Evolutionary conservation across 2,888 invertebrate species (phyloP), one percentile per base, ranked within the genome.

Genomic region (Melanostoma scalare): DNA sequence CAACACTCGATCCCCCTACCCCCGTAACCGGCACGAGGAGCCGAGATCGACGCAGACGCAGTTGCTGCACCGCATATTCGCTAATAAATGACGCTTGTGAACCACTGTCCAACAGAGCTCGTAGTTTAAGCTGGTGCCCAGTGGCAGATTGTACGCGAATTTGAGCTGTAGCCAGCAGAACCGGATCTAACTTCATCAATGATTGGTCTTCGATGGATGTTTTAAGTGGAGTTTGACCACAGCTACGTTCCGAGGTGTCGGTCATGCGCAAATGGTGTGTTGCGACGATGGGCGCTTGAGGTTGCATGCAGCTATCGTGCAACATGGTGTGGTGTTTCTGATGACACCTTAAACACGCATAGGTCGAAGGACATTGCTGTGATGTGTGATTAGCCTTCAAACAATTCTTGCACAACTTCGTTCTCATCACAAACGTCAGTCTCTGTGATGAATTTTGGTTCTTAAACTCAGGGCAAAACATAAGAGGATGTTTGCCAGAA

Each of bases 61-160:
- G 50, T 36, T 80, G 63, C 58, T 80, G 76, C 10, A 56, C 73
- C 0, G 68, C 72, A 69, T 72, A 80, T 65, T 76, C 76, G 42
- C 74, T 81, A 36, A 85, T 77, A 42, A 85, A 78, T 3, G 74
- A 74, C 6, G 80, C 77, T 33, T 85, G 85, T 6, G 68, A 80
- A 6, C 71, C 72, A 40, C 53, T 72, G 10, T 74, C 74, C 38
- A 78, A 46, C 0, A 84, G 63, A 6, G 44, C 65, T 6, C 68
- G 56, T 6, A 74, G 46, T 10, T 69, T 42, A 1, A 74, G 53
- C 40, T 53, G 42, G 33, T 55, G 69, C 4, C 79, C 74, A 33
- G 42, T 60, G 6, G 52, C 50, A 50, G 73, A 74, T 44, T 53
- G 67, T 35, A 53, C 60, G 4, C 38, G 44, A 63, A 75, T 67